Evolutionary conservation across 1,140 invertebrate species (phyloP), one percentile per base, ranked within the genome.

Genomic region (Tribolium castaneum): DNA sequence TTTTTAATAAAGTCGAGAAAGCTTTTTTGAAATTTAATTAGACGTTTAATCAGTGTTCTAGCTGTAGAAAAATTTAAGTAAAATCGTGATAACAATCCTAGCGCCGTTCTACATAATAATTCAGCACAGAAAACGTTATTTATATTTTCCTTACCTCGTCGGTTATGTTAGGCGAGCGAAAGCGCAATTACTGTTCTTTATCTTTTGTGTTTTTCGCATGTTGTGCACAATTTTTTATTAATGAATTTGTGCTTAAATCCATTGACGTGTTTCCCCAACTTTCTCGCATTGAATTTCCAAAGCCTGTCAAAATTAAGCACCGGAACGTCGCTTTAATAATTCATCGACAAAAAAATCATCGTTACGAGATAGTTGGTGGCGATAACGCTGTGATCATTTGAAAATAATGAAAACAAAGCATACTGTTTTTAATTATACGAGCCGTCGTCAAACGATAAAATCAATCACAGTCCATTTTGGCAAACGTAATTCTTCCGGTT

Each of bases 21-120:
- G 34, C 50, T 56, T 59, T 59, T 59, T 59, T 59, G 30, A 59
- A 59, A 59, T 59, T 59, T 30, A 59, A 59, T 59, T 59, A 59
- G 16, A 25, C 7, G 39, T 59, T n/a, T 59, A 59, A 59, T 59
- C 54, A 14, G 16, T 59, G 54, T 59, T 59, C 10, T 66, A 66
- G 25, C 10, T 13, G 30, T 13, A 35, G 34, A 59, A 66, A 66
- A 34, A 22, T 66, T 66, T 35, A 35, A 39, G 59, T 66, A 66
- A 66, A 66, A 66, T 66, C 59, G 59, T 13, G 30, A 66, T 35
- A 66, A 66, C 25, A 66, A 13, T 35, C 9, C 25, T 35, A 35
- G 22, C 14, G 6, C 54, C 22, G 22, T 66, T 66, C 30, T 30
- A 66, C 34, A 66, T 14, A 66, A 66, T 66, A 66, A 66, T 66